Base-by-base conservation (phyloP, 2,797 vertebrate species). In the Poeciliopsis infans region DNA sequence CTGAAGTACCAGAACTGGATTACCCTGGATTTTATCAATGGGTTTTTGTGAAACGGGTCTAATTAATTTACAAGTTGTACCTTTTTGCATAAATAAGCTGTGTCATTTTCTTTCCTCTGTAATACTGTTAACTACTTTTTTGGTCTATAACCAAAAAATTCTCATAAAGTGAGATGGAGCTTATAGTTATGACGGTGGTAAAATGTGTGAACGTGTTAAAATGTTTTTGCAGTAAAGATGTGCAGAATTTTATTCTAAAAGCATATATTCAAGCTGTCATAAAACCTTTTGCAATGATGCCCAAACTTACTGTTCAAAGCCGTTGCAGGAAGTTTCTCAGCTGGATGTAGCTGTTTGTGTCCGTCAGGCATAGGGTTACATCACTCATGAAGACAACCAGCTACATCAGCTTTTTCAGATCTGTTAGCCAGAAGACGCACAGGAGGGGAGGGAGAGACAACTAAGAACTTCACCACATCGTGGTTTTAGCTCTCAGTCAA, bases 331-430 rank as follows among this genome's bases (percentile, higher is more conserved):
- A 92, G 89, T 93, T 90, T 90, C 79, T 57, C 87, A 88, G 86
- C 89, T 84, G 91, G 87, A 86, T 90, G 85, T 87, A 88, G 91
- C 90, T 91, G 91, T 86, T 83, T 87, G 86, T 93, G 86, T 89
- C 89, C 90, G 75, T 83, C 66, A 82, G 79, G 76, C 80, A 86
- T 82, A 81, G 82, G 84, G 87, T 91, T 89, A 84, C 90, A 92
- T 90, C 89, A 91, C 90, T 88, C 90, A 83, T 57, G 87, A 84
- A 84, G 84, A 83, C 80, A 46, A 92, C 85, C 84, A 86, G 86
- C 88, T 87, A 87, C 87, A 91, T 94, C 87, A 89, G 89, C 85
- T 90, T 86, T 85, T 91, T 92, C 88, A 89, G 78, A 93, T 92
- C 84, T 85, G 75, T 86, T 85, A 91, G 88, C 84, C 90, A 86